Conservation (phyloP, 1,140 invertebrate genomes). For the Trichonephila inaurata region DNA sequence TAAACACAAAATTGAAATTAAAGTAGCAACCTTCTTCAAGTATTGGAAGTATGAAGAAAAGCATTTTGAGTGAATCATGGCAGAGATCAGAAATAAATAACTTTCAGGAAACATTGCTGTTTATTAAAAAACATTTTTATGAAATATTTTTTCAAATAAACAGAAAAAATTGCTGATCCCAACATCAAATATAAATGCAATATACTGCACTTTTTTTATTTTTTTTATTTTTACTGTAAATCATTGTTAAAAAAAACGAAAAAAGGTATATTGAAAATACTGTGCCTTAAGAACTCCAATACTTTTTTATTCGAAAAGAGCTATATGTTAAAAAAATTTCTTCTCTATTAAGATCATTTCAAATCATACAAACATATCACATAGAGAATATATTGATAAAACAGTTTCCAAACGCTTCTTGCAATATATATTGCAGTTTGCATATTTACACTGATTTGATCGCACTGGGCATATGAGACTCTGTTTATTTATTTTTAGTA, state of each 20-base stretch:
- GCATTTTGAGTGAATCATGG: background rate
- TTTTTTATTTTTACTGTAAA: background rate
- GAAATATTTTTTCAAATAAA: background rate
- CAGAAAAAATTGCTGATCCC: background rate
- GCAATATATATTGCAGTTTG: too few species aligned
- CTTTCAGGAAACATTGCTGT: background rate
- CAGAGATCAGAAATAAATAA: background rate
- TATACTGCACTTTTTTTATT: background rate
- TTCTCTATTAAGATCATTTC: background rate
- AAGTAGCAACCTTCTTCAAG: background rate
- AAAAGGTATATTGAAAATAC: background rate
- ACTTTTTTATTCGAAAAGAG: background rate
- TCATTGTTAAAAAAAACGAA: background rate
- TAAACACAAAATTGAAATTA: background rate
- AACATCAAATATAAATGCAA: background rate
- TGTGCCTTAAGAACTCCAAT: background rate
- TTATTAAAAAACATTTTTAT: background rate
- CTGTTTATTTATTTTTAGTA: too few species aligned
- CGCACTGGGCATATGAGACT: too few species aligned
- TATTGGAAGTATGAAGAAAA: background rate
- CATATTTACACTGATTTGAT: too few species aligned
- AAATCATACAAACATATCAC: too few species aligned
- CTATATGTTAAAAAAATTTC: background rate
- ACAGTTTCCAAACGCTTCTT: too few species aligned
- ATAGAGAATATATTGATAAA: too few species aligned